Percentiles rank a stretch among this genome's conserved stretches.
These are phyloP conservation scores for Polydrusus pterygomalis DNA, from an alignment of 2,888 invertebrate species.

Conservation along the genomic window DNA sequence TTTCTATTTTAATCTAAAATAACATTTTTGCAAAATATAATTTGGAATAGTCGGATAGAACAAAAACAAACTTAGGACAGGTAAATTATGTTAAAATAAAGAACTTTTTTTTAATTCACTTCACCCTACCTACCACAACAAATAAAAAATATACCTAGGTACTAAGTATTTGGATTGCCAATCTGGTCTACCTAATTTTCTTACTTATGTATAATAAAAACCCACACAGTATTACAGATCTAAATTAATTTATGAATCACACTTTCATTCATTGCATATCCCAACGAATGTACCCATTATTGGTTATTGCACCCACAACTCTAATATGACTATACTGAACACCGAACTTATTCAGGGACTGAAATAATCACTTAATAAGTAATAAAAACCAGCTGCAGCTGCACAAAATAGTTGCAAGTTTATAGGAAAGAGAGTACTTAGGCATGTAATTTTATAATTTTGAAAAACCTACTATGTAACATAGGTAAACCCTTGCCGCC, in stretches of 20 bases:
- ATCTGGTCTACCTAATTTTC: too few species aligned
- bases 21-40: too few species aligned
- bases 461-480: neutral
- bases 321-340: neutral
- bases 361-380: conserved; percentile 14
- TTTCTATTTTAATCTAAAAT: too few species aligned
- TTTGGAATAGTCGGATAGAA: too few species aligned
- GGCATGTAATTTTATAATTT: too few species aligned
- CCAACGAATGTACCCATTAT: neutral
- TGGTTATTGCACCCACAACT: conserved; percentile 15
- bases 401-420: neutral
- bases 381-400: conserved; percentile 35
- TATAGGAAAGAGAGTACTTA: neutral
- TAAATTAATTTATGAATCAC: conserved; percentile 31
- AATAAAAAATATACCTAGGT: too few species aligned
- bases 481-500: neutral
- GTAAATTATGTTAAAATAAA: too few species aligned
- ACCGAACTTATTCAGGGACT: neutral
- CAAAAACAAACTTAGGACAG: too few species aligned
- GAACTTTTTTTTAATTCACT: too few species aligned
- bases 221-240: conserved; percentile 20
- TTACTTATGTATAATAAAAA: neutral
- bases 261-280: conserved; percentile 34
- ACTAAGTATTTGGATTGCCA: too few species aligned
- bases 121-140: too few species aligned